Conservation (phyloP, 2,888 invertebrate species). For the Idaea straminata region DNA sequence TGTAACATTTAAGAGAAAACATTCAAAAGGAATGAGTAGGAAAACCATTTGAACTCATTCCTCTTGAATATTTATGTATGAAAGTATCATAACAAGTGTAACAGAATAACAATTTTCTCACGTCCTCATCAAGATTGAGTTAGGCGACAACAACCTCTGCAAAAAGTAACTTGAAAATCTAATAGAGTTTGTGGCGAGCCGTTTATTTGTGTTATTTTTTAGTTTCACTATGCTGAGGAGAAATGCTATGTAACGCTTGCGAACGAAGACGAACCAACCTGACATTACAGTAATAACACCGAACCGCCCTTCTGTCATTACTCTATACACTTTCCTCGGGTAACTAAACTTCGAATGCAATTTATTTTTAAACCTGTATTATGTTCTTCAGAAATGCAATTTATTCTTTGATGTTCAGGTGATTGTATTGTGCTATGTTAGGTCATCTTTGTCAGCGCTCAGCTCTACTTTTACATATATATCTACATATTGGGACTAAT, state of each 20-base stretch:
- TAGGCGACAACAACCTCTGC: conserved; percentile 71
- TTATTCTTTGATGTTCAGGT: conserved; percentile 22
- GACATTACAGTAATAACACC: conserved; percentile 74
- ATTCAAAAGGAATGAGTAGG: too few species aligned
- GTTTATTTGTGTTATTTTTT: conserved; percentile 75
- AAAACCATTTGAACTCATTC: too few species aligned
- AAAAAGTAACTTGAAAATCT: conserved; percentile 76
- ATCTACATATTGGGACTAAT: conserved; percentile 18
- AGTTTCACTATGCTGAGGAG: conserved; percentile 61
- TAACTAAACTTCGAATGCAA: conserved; percentile 57
- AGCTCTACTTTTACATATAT: conserved; percentile 12
- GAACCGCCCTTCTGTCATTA: conserved; percentile 76
- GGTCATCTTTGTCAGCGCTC: conserved; percentile 21
- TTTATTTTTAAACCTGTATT: conserved; percentile 47
- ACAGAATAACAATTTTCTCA: conserved; percentile 73
- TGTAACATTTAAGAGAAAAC: conserved; percentile 15
- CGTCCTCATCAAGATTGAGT: conserved; percentile 73
- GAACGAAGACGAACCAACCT: conserved; percentile 70
- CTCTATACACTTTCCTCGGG: conserved; percentile 67
- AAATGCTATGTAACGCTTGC: conserved; percentile 72
- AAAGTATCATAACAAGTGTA: conserved; percentile 52
- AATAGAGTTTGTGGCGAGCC: conserved; percentile 76
- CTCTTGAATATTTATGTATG: conserved; percentile 39
- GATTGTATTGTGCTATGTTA: conserved; percentile 13
- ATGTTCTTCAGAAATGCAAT: conserved; percentile 55